These are phyloP conservation scores for Microplitis deprimator DNA, from an alignment of 2,888 invertebrate genomes.

Conservation along the genomic window DNA sequence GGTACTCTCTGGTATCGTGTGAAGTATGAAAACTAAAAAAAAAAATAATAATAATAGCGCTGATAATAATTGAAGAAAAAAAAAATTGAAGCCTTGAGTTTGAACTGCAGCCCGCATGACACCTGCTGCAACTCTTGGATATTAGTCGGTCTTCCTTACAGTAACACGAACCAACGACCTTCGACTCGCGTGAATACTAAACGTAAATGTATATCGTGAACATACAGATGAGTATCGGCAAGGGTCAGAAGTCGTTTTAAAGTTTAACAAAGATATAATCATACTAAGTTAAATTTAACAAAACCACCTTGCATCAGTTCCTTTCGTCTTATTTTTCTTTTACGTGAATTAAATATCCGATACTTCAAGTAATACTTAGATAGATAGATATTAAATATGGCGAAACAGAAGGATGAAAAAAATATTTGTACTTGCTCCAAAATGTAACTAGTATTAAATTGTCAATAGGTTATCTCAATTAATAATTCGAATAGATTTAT, in stretches of 20 bases:
- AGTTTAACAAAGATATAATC: slow-evolving; percentile 13
- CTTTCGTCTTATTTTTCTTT: not conserved
- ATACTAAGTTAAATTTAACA: not conserved
- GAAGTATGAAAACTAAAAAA: slow-evolving; percentile 30
- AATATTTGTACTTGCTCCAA: no score
- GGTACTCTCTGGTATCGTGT: slow-evolving; percentile 37
- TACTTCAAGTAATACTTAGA: no score
- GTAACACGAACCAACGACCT: slow-evolving; percentile 10
- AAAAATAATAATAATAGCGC: slow-evolving; percentile 14
- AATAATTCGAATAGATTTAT: no score
- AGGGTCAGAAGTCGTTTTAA: slow-evolving; percentile 39
- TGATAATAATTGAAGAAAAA: not conserved
- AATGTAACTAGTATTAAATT: no score
- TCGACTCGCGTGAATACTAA: slow-evolving; percentile 36
- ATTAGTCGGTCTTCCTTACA: slow-evolving; percentile 27
- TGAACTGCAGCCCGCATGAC: slow-evolving; percentile 37
- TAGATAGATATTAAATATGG: no score
- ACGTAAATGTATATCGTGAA: slow-evolving; percentile 31
- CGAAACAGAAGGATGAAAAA: no score
- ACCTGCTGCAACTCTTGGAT: slow-evolving; percentile 39
- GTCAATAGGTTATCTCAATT: no score
- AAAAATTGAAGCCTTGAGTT: slow-evolving; percentile 5
- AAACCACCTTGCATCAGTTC: not conserved
- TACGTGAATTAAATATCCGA: no score
- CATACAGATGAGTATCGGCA: slow-evolving; percentile 5